Evolutionary conservation across 2,888 invertebrate species (phyloP).

Genomic region (Watsonalla cultraria): DNA sequence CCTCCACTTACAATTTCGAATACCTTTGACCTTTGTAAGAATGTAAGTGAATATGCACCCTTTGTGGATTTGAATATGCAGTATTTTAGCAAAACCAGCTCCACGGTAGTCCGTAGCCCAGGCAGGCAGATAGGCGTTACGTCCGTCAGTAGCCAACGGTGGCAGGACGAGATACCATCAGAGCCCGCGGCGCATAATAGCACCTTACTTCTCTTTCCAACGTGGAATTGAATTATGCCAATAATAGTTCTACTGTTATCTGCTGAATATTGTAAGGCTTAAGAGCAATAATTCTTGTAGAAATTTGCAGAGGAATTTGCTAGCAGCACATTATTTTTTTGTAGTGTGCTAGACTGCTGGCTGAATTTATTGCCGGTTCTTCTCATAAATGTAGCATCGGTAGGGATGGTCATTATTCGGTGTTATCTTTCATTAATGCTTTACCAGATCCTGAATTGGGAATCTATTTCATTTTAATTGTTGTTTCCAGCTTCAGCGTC

Average conservation of each 20-base stretch:
- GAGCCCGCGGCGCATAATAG: constrained; percentile 31
- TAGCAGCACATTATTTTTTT: not conserved
- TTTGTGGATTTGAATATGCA: too few relatives aligned
- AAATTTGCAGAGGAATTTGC: not conserved
- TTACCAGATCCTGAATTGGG: too few relatives aligned
- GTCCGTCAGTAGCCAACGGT: constrained; percentile 48
- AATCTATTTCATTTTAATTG: too few relatives aligned
- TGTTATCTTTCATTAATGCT: too few relatives aligned
- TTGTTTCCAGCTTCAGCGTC: too few relatives aligned
- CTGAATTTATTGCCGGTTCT: too few relatives aligned
- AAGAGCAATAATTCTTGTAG: not conserved
- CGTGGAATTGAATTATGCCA: constrained; percentile 27
- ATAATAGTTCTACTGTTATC: constrained; percentile 7
- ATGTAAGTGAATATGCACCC: too few relatives aligned
- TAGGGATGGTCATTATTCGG: too few relatives aligned
- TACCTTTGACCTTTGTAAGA: too few relatives aligned
- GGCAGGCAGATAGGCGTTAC: constrained; percentile 32
- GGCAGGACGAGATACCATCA: constrained; percentile 49
- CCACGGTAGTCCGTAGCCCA: constrained; percentile 20
- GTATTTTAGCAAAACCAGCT: constrained; percentile 9
- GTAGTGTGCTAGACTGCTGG: too few relatives aligned
- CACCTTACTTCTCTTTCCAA: constrained; percentile 16
- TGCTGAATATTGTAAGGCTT: not conserved
- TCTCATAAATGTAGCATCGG: too few relatives aligned
- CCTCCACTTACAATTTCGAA: too few relatives aligned